Conservation (phyloP, 2,797 vertebrate genomes). For the Cossypha polioptera region DNA sequence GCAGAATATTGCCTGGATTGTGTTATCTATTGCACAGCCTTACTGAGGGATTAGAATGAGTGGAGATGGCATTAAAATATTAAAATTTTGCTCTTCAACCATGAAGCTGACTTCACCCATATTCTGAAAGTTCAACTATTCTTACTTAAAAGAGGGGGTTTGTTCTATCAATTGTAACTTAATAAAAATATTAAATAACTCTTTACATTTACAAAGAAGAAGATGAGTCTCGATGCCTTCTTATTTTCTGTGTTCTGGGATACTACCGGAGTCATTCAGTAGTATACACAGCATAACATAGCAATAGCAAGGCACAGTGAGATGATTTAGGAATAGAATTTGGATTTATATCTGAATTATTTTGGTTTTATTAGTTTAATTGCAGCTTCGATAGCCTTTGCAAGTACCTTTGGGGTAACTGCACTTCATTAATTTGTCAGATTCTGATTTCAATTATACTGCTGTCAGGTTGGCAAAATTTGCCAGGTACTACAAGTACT, state of each 20-base stretch:
- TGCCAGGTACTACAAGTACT: not conserved
- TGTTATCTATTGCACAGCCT: not conserved
- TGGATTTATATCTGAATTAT: not conserved
- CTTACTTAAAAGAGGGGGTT: not conserved
- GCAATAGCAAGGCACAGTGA: not conserved
- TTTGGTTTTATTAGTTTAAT: not conserved
- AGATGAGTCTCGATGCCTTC: not conserved
- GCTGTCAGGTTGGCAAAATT: not conserved
- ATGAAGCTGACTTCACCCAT: not conserved
- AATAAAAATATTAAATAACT: not conserved
- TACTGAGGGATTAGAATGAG: not conserved
- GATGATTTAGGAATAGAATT: not conserved
- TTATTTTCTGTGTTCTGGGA: not conserved
- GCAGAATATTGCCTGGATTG: not conserved
- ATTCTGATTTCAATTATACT: not conserved
- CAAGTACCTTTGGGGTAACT: not conserved
- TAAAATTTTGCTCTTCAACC: not conserved
- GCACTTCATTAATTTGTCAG: not conserved
- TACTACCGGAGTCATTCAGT: not conserved
- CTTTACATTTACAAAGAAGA: not conserved
- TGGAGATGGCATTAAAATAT: not conserved
- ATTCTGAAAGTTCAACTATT: not conserved
- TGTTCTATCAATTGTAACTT: not conserved
- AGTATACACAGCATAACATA: not conserved
- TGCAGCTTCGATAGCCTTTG: not conserved